Evolutionary conservation across 2,113 vertebrate genomes (phyloP).

Genomic region (Antennarius striatus): DNA sequence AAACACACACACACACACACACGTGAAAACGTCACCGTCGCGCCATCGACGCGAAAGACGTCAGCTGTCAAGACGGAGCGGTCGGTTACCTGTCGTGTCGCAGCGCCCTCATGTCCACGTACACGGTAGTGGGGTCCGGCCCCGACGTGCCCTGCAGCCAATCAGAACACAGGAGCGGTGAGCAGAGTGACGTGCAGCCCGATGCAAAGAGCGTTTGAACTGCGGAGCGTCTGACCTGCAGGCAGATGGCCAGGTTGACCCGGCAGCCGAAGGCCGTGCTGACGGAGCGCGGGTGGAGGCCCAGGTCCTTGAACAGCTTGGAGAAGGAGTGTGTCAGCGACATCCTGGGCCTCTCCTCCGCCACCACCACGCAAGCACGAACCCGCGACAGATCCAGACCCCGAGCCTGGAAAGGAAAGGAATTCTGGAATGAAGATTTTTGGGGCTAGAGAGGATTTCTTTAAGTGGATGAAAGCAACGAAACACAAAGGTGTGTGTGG

Average conservation of each 20-base stretch:
- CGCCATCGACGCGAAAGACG: too few species aligned
- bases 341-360: conserved; percentile 94
- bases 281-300: conserved; percentile 94
- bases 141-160: conserved; percentile 94
- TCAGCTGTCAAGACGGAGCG: rapidly evolving
- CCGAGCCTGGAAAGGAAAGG: conserved; percentile 81
- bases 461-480: neutral
- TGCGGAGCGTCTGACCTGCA: conserved; percentile 83
- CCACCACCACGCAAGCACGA: conserved; percentile 95
- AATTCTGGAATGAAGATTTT: neutral
- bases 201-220: too few species aligned
- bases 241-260: conserved; percentile 96
- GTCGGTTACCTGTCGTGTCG: conserved; percentile 91
- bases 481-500: neutral
- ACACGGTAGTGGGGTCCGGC: conserved; percentile 97
- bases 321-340: conserved; percentile 97
- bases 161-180: conserved; percentile 54
- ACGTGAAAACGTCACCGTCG: neutral
- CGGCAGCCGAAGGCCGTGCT: conserved; percentile 98
- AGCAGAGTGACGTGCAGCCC: neutral
- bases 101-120: conserved; percentile 98
- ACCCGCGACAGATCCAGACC: conserved; percentile 96
- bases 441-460: too few species aligned
- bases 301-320: conserved; percentile 97
- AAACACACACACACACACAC: conserved; percentile 35